Base-by-base conservation (phyloP, 2,888 invertebrate genomes). In the Drosophila bunnanda region DNA sequence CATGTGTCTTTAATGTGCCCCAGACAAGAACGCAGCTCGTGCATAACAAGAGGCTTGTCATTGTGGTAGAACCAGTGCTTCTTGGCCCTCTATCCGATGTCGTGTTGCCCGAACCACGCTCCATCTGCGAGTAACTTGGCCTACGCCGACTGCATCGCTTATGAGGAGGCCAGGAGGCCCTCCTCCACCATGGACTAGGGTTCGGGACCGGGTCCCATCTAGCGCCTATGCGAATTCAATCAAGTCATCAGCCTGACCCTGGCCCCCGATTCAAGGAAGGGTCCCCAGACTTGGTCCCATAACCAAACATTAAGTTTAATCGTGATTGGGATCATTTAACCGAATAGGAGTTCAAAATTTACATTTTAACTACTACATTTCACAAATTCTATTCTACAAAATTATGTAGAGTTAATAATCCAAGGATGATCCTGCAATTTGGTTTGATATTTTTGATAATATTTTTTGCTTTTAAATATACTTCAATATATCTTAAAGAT, bases 1-100 rank as follows among this genome's bases (percentile, higher is more conserved):
- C 87, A 88, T 88, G 88, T 76, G 81, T 78, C 88, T 88, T 83
- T 88, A 85, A 85, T 85, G 89, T 86, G 85, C 87, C 85, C 85
- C 85, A 86, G 85, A 86, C 89, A 88, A 82, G 80, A 87, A 82
- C 82, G 87, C 85, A 79, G 77, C 82, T 77, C 76, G 71, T 87
- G 87, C 87, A 88, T 88, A 86, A 87, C 87, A 88, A 86, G 77
- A 69, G 80, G 75, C 84, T 59, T 66, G 74, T 66, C 71, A 64
- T 73, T 69, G 69, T 53, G 41, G 9, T 58, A 46, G 41, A 52
- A 38, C 25, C 36, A 20, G 25, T 12, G 17, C 5, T 22, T 10
- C 59, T 58, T 55, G 38, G 50, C 43, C 50, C 15, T 15, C 50
- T 20, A 4, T 32, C 32, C 58, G 57, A 48, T 30, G 68, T 67